Base-by-base conservation (phyloP, 2,797 vertebrate genomes). In the Eulemur rubriventer region DNA sequence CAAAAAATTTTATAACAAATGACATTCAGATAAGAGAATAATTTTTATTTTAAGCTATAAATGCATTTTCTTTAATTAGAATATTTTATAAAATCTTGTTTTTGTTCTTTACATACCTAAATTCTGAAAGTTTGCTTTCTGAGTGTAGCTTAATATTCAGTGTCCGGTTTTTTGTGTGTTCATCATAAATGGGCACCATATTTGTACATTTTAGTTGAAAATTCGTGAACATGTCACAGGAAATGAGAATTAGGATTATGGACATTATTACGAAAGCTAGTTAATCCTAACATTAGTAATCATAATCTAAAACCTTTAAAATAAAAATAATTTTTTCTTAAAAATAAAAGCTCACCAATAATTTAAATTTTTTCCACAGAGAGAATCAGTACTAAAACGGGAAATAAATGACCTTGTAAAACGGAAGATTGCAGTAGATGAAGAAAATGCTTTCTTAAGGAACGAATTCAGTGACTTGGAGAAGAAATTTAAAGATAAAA, bases 401-500 rank as follows among this genome's bases (percentile, higher is more conserved):
- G 99, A 99, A 98, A 98, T 99, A 98, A 99, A 99, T 98, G 98
- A 97, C 97, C 98, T 99, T 96, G 93, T 98, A 92, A 98, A 98
- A 97, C 98, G 88, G 96, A 99, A 98, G 98, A 98, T 97, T 87
- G 88, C 97, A 91, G 97, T 97, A 86, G 99, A 99, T 83, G 98
- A 99, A 95, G 98, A 99, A 98, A 99, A 98, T 87, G 85, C 80
- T 84, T 55, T 96, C 98, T 98, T 99, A 98, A 99, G 99, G 99
- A 99, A 98, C 97, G 99, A 99, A 98, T 98, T 99, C 96, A 84
- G 98, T 98, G 98, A 98, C 97, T 99, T 99, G 97, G 98, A 98
- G 96, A 98, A 98, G 98, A 99, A 99, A 98, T 99, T 99, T 98
- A 98, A 98, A 98, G 99, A 99, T 98, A 99, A 99, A 98, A 99